These are phyloP conservation scores for Protosalanx chinensis DNA, from an alignment of 2,797 vertebrate genomes.

Conservation along the genomic window DNA sequence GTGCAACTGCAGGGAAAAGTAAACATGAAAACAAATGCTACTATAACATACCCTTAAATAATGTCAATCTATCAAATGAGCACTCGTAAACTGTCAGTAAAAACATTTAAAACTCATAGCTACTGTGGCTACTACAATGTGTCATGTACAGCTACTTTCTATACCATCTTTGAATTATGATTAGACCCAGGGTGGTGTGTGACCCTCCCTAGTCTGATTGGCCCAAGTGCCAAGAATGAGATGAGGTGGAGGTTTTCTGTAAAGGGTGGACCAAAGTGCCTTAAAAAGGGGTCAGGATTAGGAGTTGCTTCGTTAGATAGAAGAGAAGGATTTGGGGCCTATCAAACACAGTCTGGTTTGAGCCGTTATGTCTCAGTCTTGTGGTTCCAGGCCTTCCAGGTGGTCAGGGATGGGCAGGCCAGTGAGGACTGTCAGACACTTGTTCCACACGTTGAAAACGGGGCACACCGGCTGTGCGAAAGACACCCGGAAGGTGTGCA, in stretches of 20 bases:
- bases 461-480: constrained; percentile 94
- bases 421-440: constrained; percentile 94
- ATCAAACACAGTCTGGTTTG: constrained; percentile 19
- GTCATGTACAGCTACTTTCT: background rate
- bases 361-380: constrained; percentile 11
- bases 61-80: constrained; percentile 31
- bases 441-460: constrained; percentile 98
- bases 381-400: constrained; percentile 83
- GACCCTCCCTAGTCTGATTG: constrained; percentile 15
- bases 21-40: constrained; percentile 46
- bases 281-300: constrained; percentile 2
- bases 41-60: constrained; percentile 53
- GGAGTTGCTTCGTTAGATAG: background rate
- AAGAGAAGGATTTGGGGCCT: constrained; percentile 30
- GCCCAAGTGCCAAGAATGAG: constrained; percentile 54
- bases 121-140: constrained; percentile 55
- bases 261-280: constrained; percentile 41
- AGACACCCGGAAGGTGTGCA: constrained; percentile 90
- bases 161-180: background rate
- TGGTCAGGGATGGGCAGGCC: constrained; percentile 97
- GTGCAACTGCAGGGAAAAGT: constrained; percentile 56
- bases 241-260: constrained; percentile 19
- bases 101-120: constrained; percentile 42
- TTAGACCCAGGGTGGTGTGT: background rate
- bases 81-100: constrained; percentile 32